These are phyloP conservation scores for Notodonta dromedarius DNA, from an alignment of 2,888 invertebrate species.

Conservation along the genomic window DNA sequence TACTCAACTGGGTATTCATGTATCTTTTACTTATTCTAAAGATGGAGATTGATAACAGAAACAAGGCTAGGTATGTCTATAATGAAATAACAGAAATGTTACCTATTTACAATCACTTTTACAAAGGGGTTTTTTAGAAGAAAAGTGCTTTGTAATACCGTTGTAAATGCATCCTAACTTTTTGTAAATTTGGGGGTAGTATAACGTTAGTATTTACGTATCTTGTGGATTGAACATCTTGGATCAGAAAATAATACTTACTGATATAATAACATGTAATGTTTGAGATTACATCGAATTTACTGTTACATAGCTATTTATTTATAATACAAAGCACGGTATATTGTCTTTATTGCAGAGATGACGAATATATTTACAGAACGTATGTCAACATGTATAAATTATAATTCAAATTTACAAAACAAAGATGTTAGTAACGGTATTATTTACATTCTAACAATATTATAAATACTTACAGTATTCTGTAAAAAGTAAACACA, in stretches of 20 bases:
- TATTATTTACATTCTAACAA: neutral
- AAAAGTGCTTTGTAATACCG: no score
- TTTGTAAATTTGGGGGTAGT: no score
- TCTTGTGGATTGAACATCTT: neutral
- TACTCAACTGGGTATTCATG: no score
- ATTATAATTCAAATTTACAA: neutral
- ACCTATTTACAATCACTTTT: no score
- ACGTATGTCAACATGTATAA: slow-evolving; percentile 12
- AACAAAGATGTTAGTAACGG: neutral
- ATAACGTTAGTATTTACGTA: no score
- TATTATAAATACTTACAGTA: neutral
- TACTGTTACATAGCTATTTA: slow-evolving; percentile 45
- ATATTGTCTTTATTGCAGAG: slow-evolving; percentile 75
- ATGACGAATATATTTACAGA: slow-evolving; percentile 38
- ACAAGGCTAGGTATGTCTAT: no score
- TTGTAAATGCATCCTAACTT: no score
- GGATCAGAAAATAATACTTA: neutral
- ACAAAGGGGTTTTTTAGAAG: no score
- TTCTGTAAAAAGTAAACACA: neutral
- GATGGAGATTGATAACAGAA: no score
- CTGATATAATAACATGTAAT: neutral
- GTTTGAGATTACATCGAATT: slow-evolving; percentile 24
- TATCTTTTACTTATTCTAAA: no score
- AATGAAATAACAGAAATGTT: no score
- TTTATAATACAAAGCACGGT: slow-evolving; percentile 74